phyloP scores from a whole-genome alignment of 92 coral and sea anemone species.

The Scolanthus callimorphus region DNA sequence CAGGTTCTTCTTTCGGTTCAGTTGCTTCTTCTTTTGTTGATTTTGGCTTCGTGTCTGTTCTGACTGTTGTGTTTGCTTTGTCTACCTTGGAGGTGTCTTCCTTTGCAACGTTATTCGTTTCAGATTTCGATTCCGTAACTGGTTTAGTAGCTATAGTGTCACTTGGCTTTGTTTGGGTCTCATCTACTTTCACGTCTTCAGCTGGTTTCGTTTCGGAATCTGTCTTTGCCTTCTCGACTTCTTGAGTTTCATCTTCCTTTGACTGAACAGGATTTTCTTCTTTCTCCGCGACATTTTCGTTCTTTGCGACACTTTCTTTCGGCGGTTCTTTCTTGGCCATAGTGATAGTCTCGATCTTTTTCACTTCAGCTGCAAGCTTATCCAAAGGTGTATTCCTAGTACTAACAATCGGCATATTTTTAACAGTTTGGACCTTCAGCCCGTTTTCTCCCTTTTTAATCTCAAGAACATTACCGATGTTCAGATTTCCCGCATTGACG shows the following conservation, averaged over 20 bases:
- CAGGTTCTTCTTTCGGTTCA: neutral
- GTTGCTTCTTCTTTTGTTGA: neutral
- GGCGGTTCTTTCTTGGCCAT: neutral
- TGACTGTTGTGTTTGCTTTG: neutral
- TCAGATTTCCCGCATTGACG: constrained; percentile 9
- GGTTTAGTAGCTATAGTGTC: neutral
- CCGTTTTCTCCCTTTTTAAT: neutral
- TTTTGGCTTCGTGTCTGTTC: too few species aligned
- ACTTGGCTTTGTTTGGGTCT: neutral
- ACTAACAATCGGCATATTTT: neutral
- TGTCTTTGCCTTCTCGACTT: neutral
- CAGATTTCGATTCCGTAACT: neutral
- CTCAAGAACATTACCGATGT: neutral
- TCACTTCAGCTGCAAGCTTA: too few species aligned
- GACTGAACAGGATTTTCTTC: constrained; percentile 3
- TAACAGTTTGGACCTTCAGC: neutral
- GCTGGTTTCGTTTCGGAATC: neutral
- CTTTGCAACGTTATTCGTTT: neutral
- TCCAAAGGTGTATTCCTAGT: too few species aligned
- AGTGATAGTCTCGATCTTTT: neutral
- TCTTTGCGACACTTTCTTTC: neutral
- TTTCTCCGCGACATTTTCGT: constrained; percentile 4
- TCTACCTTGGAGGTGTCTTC: neutral
- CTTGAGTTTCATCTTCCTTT: neutral
- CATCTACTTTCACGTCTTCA: neutral